Percentiles rank a stretch among this genome's conserved stretches.
Conservation (phyloP, 2,797 vertebrate species). For the Salmo trutta region DNA sequence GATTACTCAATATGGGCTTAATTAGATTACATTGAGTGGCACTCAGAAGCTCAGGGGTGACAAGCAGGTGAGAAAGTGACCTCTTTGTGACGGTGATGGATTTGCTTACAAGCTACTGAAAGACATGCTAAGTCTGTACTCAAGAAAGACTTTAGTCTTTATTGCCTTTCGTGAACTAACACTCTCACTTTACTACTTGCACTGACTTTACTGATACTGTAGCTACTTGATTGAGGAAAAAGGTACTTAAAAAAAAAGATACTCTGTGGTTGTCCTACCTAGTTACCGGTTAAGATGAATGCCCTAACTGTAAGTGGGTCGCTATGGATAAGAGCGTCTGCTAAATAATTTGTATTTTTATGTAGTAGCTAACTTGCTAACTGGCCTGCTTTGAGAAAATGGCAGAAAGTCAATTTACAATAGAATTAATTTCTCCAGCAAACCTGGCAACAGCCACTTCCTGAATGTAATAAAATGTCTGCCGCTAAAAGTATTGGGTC, state of each 20-base stretch:
- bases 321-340: too few species aligned
- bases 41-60: conserved; percentile 5
- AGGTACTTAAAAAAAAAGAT: too few species aligned
- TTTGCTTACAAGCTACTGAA: neutral
- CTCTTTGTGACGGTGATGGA: neutral
- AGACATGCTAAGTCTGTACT: neutral
- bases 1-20: conserved; percentile 26
- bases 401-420: neutral
- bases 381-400: neutral
- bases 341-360: too few species aligned
- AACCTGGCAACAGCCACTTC: conserved; percentile 1
- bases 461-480: neutral
- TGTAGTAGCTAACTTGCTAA: neutral
- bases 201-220: too few species aligned
- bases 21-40: conserved; percentile 12
- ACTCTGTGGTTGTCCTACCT: too few species aligned
- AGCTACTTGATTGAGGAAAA: too few species aligned
- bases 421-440: neutral
- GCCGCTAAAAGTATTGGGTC: conserved; percentile 5
- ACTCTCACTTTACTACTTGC: too few species aligned
- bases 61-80: neutral
- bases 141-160: neutral
- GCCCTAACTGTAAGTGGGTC: too few species aligned
- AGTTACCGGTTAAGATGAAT: too few species aligned
- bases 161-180: too few species aligned